Evolutionary conservation across 2,113 vertebrate species (phyloP).

Genomic region (Pelobates fuscus): DNA sequence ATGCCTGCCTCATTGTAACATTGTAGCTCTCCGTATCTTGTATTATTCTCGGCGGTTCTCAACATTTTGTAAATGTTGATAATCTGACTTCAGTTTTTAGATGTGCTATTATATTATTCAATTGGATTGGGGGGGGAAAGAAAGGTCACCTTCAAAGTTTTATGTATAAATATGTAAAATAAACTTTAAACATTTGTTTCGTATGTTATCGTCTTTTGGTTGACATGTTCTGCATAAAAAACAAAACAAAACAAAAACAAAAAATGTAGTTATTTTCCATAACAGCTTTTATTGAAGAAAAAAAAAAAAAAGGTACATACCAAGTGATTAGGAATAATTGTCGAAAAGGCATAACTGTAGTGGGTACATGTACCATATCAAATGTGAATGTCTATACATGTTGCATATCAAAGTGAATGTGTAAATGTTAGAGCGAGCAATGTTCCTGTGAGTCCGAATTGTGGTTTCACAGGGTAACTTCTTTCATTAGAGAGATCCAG

Average conservation of each 20-base stretch:
- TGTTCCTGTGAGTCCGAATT: too few species aligned
- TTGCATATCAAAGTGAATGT: too few species aligned
- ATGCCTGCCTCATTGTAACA: constrained; percentile 97
- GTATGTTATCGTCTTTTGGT: constrained; percentile 74
- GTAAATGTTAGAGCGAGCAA: too few species aligned
- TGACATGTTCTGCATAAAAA: constrained; percentile 23
- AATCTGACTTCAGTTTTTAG: constrained; percentile 87
- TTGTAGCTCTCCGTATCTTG: constrained; percentile 87
- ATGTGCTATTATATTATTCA: constrained; percentile 92
- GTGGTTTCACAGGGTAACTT: too few species aligned
- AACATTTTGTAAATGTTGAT: constrained; percentile 97
- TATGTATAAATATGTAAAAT: constrained; percentile 99
- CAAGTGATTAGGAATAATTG: too few species aligned
- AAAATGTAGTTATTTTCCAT: too few species aligned
- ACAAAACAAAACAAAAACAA: too few species aligned
- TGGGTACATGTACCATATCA: too few species aligned
- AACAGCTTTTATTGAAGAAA: too few species aligned
- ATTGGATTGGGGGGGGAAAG: constrained; percentile 80
- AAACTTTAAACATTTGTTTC: constrained; percentile 97
- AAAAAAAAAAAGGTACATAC: neutral
- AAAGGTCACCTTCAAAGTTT: constrained; percentile 89
- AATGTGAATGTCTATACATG: too few species aligned
- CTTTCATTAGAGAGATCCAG: too few species aligned
- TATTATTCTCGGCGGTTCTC: constrained; percentile 87
- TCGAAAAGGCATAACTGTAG: too few species aligned